phyloP scores from a whole-genome alignment of 1,140 invertebrate genomes.

The Magallana gigas region DNA sequence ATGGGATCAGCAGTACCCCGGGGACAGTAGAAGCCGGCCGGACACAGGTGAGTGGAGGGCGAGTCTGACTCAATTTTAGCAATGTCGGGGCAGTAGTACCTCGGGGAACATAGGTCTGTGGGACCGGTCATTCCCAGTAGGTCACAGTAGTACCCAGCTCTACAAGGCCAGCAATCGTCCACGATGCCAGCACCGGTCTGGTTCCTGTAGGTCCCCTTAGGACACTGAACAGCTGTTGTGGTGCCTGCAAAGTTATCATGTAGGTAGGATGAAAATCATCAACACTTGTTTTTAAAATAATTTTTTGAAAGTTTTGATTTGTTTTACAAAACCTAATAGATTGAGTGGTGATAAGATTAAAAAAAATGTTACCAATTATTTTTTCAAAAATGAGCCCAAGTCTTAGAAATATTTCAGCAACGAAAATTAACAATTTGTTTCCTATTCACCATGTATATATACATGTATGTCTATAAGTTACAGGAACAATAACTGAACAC shows the following conservation, averaged over 20 bases:
- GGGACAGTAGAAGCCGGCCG: slow-evolving; percentile 75
- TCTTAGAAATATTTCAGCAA: too few relatives aligned
- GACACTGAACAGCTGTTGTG: slow-evolving; percentile 63
- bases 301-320: not conserved
- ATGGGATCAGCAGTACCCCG: slow-evolving; percentile 66
- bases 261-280: too few relatives aligned
- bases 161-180: slow-evolving; percentile 71
- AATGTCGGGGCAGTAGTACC: slow-evolving; percentile 75
- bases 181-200: slow-evolving; percentile 59
- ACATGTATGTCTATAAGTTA: too few relatives aligned
- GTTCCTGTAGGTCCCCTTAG: slow-evolving; percentile 69
- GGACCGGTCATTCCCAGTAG: slow-evolving; percentile 57
- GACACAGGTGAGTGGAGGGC: slow-evolving; percentile 65
- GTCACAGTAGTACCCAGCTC: slow-evolving; percentile 72
- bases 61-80: slow-evolving; percentile 70
- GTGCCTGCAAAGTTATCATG: slow-evolving; percentile 56
- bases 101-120: slow-evolving; percentile 71
- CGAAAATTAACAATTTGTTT: too few relatives aligned
- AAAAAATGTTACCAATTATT: too few relatives aligned
- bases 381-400: too few relatives aligned
- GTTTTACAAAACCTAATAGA: too few relatives aligned
- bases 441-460: too few relatives aligned
- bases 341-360: too few relatives aligned
- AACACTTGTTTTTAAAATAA: not conserved
- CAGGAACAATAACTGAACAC: too few relatives aligned